These are phyloP conservation scores for Denticeps clupeoides DNA, from an alignment of 2,797 vertebrate genomes.

Conservation along the genomic window DNA sequence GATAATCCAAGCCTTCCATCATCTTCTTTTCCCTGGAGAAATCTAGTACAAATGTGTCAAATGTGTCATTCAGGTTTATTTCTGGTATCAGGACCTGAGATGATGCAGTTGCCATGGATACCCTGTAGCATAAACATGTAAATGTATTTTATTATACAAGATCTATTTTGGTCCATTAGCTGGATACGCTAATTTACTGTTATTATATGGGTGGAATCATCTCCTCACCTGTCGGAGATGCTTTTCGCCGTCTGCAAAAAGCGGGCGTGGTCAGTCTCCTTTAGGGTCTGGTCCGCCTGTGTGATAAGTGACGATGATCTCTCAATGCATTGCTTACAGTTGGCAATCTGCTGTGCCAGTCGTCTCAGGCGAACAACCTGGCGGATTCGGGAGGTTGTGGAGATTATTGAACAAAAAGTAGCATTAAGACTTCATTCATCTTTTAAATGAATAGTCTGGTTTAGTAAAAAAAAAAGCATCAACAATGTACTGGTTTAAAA, in stretches of 20 bases:
- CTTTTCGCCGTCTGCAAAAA: conserved; percentile 97
- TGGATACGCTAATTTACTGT: too few species aligned
- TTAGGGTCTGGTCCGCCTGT: conserved; percentile 87
- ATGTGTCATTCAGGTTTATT: conserved; percentile 94
- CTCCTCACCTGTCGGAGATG: conserved; percentile 81
- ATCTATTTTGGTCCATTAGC: too few species aligned
- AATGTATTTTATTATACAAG: neutral
- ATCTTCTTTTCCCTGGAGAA: conserved; percentile 95
- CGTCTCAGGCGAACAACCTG: conserved; percentile 86
- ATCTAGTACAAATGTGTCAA: conserved; percentile 93
- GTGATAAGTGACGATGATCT: conserved; percentile 89
- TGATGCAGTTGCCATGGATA: conserved; percentile 96
- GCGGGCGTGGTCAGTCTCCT: conserved; percentile 84
- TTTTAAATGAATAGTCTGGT: too few species aligned
- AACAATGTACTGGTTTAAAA: too few species aligned
- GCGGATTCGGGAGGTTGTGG: too few species aligned
- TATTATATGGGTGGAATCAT: neutral
- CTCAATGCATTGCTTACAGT: conserved; percentile 96
- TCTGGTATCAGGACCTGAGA: conserved; percentile 96
- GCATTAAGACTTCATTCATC: too few species aligned
- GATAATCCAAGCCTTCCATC: conserved; percentile 93
- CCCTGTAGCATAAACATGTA: conserved; percentile 54
- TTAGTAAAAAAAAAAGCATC: too few species aligned
- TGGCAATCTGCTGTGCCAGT: conserved; percentile 88
- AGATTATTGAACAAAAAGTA: too few species aligned